Percentiles rank a stretch among this genome's conserved stretches.
Evolutionary conservation across 2,888 invertebrate species (phyloP).

Genomic region (Molorchus minor): DNA sequence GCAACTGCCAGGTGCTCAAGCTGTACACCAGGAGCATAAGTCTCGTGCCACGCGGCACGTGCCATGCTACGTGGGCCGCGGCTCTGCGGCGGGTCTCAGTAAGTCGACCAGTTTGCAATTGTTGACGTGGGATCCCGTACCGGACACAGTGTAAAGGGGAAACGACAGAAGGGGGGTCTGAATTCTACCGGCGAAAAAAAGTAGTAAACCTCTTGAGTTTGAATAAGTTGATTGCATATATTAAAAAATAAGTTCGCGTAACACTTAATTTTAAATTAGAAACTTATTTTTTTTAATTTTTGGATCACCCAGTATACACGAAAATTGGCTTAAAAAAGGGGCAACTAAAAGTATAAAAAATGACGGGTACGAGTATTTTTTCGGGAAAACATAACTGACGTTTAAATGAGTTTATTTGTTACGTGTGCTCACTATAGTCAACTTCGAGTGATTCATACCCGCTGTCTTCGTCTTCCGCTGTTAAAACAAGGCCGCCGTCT

Average conservation of each 20-base stretch:
- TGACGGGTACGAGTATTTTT: too few relatives aligned
- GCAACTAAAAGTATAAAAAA: too few relatives aligned
- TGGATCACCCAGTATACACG: neutral
- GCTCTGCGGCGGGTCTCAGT: slow-evolving; percentile 41
- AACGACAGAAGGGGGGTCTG: neutral
- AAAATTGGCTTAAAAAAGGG: neutral
- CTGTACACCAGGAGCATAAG: slow-evolving; percentile 58
- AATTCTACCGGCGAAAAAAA: neutral
- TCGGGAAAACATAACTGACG: too few relatives aligned
- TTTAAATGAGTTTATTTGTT: too few relatives aligned
- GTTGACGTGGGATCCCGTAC: slow-evolving; percentile 62
- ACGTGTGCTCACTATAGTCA: too few relatives aligned
- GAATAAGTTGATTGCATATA: neutral
- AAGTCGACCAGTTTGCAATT: slow-evolving; percentile 62
- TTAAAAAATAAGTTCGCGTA: neutral
- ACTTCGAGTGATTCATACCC: too few relatives aligned
- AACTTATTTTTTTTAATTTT: neutral
- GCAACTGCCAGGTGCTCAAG: slow-evolving; percentile 67
- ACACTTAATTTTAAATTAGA: neutral
- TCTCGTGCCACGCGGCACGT: slow-evolving; percentile 48
- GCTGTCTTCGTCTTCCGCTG: too few relatives aligned
- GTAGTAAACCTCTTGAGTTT: neutral
- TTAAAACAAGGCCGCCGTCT: too few relatives aligned
- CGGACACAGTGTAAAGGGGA: slow-evolving; percentile 59
- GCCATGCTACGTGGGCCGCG: slow-evolving; percentile 42